These are phyloP conservation scores for Xestia xanthographa DNA, from an alignment of 2,888 invertebrate genomes.

Conservation along the genomic window DNA sequence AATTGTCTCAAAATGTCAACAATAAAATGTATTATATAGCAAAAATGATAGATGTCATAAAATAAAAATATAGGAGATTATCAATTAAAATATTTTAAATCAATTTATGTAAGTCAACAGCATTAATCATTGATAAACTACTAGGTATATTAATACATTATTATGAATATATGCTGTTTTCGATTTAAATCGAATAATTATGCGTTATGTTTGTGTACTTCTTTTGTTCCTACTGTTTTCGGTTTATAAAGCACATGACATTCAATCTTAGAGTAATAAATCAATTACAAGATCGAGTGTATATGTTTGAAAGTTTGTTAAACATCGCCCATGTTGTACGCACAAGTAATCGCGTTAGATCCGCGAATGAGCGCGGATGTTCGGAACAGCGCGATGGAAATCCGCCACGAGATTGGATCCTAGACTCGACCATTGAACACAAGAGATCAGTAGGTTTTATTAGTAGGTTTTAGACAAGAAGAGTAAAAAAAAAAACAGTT, in stretches of 20 bases:
- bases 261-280: background rate
- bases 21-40: no score
- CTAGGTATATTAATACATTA: no score
- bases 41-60: no score
- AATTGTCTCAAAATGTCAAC: no score
- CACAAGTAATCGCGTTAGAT: constrained; percentile 62
- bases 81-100: no score
- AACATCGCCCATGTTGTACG: constrained; percentile 45
- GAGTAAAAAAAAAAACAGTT: background rate
- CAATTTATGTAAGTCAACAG: no score
- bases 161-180: no score
- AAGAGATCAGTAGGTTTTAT: constrained; percentile 25
- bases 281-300: background rate
- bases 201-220: background rate
- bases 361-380: constrained; percentile 60
- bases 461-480: background rate
- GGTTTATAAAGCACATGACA: background rate
- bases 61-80: no score
- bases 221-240: background rate
- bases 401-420: constrained; percentile 65
- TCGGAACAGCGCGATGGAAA: constrained; percentile 60
- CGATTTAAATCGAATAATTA: no score
- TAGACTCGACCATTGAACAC: background rate
- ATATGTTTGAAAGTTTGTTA: constrained; percentile 51
- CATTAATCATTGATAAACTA: no score